A percentile compares a stretch with the other conserved stretches of the same genome.
Conservation (phyloP, 2,797 vertebrate species). For the Brachymystax lenok region DNA sequence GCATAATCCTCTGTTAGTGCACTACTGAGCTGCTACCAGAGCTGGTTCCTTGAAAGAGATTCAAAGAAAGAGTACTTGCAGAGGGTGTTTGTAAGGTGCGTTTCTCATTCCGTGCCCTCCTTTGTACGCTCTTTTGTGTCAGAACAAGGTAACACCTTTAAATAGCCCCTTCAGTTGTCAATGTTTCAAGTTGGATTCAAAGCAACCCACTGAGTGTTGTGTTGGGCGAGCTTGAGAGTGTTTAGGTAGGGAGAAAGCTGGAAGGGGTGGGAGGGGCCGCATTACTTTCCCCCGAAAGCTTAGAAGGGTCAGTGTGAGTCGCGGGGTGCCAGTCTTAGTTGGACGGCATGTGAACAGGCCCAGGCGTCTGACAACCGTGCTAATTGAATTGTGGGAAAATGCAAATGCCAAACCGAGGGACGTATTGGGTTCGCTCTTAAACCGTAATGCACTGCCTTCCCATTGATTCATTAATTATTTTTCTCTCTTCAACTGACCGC, state of each 20-base stretch:
- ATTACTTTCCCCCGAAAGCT: not conserved
- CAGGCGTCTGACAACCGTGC: constrained; percentile 37
- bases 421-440: constrained; percentile 11
- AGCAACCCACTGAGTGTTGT: not conserved
- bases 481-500: not conserved
- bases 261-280: not conserved
- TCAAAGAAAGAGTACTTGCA: not conserved
- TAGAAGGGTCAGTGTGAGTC: not conserved
- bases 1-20: not conserved
- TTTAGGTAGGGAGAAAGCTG: not conserved
- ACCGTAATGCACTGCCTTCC: constrained; percentile 1
- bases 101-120: not conserved
- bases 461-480: not conserved
- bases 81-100: not conserved
- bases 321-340: not conserved
- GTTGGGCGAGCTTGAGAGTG: constrained; percentile 8
- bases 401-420: constrained; percentile 43
- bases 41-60: not conserved
- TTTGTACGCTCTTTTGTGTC: not conserved
- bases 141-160: not conserved
- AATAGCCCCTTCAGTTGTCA: not conserved
- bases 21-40: not conserved
- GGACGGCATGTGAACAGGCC: constrained; percentile 33
- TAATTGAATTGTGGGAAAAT: constrained; percentile 59
- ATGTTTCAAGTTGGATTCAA: not conserved